Base-by-base conservation (phyloP, 2,888 invertebrate genomes). In the Pelosia muscerda region DNA sequence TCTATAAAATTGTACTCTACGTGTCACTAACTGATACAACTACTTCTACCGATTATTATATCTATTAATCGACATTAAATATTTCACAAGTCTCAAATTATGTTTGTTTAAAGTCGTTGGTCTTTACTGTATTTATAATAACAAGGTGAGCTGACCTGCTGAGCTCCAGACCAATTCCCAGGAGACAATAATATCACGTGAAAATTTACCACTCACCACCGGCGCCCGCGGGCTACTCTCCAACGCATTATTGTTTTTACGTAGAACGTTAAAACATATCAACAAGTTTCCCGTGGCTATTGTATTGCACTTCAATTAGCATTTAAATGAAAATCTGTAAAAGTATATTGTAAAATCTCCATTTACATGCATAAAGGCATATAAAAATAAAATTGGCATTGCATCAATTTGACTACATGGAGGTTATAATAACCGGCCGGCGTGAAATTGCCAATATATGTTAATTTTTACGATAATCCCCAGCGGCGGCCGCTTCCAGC, bases 401-500 rank as follows among this genome's bases (percentile, higher is more conserved):
- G 68, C 59, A 68, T 63, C 71, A 68, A 72, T 74, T 71, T 57
- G 68, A 73, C 71, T 54, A 53, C 60, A 59, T 13, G 38, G 25
- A 49, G 61, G 69, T 77, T 68, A 68, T 75, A 81, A 75, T 78
- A 82, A 76, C 68, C 72, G 71, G 62, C n/a, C 26, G 66, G 71
- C 73, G 72, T 76, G 73, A 80, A 77, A 79, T 81, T 76, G 76
- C 72, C 74, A 66, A 77, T 75, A 77, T 75, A 68, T 73, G 79
- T 85, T 75, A 75, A 81, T 83, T 79, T 81, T 79, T 69, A 81
- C 72, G 75, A 70, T 81, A 77, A 79, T 79, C 72, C 79, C 65
- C 67, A 10, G 67, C 75, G 71, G 71, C 62, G 77, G 73, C 69
- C 71, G 71, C 78, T 75, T 73, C 19, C 15, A 69, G 63, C 77